Evolutionary conservation across 2,113 vertebrate species (phyloP).

Genomic region (Oryzias curvinotus): DNA sequence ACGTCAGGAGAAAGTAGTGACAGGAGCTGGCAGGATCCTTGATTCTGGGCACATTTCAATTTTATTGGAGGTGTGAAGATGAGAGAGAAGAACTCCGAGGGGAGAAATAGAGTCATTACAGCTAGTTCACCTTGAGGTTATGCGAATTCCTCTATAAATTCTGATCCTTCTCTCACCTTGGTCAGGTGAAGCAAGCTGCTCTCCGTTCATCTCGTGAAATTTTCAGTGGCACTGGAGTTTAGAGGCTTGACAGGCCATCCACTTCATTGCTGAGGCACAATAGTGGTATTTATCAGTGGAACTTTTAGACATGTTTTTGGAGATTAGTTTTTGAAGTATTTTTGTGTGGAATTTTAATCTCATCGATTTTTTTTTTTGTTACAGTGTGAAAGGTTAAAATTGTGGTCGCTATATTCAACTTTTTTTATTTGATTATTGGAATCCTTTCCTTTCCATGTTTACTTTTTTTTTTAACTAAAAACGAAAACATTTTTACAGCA

Average conservation of each 20-base stretch:
- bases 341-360: neutral
- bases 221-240: conserved; percentile 10
- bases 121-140: conserved; percentile 65
- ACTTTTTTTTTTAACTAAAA: no score
- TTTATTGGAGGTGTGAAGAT: conserved; percentile 49
- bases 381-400: no score
- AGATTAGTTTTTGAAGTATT: neutral
- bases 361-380: no score
- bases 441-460: no score
- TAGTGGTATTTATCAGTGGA: conserved; percentile 28
- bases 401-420: no score
- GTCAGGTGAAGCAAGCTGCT: conserved; percentile 45
- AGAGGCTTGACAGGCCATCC: conserved; percentile 16
- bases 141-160: conserved; percentile 53
- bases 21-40: conserved; percentile 41
- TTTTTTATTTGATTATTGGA: no score
- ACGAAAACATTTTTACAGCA: no score
- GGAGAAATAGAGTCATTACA: conserved; percentile 51
- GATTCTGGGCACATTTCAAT: conserved; percentile 47
- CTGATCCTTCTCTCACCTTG: conserved; percentile 44
- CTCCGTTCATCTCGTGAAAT: conserved; percentile 45
- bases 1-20: neutral
- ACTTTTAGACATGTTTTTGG: conserved; percentile 21
- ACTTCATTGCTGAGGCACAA: neutral
- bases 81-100: conserved; percentile 25